Base-by-base conservation (phyloP, 2,797 vertebrate genomes). In the Pagetopsis macropterus region DNA sequence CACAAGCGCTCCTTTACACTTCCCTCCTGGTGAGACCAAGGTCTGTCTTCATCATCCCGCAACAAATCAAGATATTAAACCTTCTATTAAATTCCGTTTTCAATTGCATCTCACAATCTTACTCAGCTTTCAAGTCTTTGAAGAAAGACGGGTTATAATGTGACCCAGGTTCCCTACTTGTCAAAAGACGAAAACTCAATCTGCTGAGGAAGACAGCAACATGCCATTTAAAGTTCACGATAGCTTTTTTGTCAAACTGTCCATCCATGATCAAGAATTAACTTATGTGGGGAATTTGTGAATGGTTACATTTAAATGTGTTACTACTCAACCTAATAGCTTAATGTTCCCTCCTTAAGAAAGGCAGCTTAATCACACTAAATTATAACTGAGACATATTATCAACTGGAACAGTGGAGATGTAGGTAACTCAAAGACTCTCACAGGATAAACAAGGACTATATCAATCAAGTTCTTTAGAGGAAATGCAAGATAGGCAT, bases 401-500 rank as follows among this genome's bases (percentile, higher is more conserved):
- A 40, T 72, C 55, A 33, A 55, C 43, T 40, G 27, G 5, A 59
- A 55, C 27, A 48, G 19, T 65, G 43, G 57, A 57, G 27, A 65
- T 40, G 9, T 2, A 68, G 48, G 75, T 63, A 45, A 70, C 21
- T 52, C 21, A 55, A 46, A 70, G 54, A 17, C 49, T 52, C 58
- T 65, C 57, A 61, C 27, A 43, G 31, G 44, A 67, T 19, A 40
- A 43, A 74, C 70, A 70, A 65, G 19, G n/a, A 40, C 44, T 56
- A 17, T 15, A 56, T 66, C 65, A 72, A 65, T 79, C 31, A 75
- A 55, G 31, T 23, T 73, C 46, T 65, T 69, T 27, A 43, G 45
- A 37, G 33, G 33, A 37, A 60, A 76, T 80, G 83, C 83, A 71
- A 57, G 60, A 54, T 51, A 43, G 12, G 73, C 44, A 75, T 60